Base-by-base conservation (phyloP, 2,888 invertebrate species). In the Nysson spinosus region DNA sequence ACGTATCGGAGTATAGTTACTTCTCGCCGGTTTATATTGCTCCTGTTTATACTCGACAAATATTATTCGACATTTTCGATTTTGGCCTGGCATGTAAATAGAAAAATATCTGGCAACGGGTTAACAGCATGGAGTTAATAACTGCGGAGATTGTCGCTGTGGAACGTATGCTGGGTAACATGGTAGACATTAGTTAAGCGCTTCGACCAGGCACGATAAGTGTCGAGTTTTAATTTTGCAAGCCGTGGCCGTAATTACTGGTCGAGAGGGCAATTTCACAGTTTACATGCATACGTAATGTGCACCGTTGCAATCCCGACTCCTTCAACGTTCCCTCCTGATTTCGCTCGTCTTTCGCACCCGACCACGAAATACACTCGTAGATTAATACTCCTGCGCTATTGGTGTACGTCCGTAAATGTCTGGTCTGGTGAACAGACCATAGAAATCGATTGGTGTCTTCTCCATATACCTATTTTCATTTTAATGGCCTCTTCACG, bases 211-310 rank as follows among this genome's bases (percentile, higher is more conserved):
- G 57, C 64, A 71, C 69, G 73, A 77, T 72, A 77, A 80, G 77
- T 72, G 75, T 73, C 66, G 70, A 77, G 73, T 76, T 80, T 77
- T 81, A 78, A 78, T 80, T 81, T 78, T 72, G 67, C 73, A 68
- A 58, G 60, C 66, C 64, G 62, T 46, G 67, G 58, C 66, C 51
- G 69, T 77, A 81, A 82, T 82, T 81, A 80, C 76, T 72, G 64
- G 66, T 51, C 67, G 58, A 62, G 69, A 32, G 76, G 67, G 66
- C 71, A 77, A 79, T 82, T 80, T 79, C 78, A 74, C 75, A 79
- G 77, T 72, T 79, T 78, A 77, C 77, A 77, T 80, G 79, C 77
- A 81, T 82, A 79, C 68, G 77, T 79, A 77, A 80, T 72, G 79
- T 20, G 20, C 22, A 22, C 20, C 37, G n/a, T n/a, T n/a, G n/a